phyloP scores from a whole-genome alignment of 2,797 vertebrate genomes.

The Hylomyscus alleni region DNA sequence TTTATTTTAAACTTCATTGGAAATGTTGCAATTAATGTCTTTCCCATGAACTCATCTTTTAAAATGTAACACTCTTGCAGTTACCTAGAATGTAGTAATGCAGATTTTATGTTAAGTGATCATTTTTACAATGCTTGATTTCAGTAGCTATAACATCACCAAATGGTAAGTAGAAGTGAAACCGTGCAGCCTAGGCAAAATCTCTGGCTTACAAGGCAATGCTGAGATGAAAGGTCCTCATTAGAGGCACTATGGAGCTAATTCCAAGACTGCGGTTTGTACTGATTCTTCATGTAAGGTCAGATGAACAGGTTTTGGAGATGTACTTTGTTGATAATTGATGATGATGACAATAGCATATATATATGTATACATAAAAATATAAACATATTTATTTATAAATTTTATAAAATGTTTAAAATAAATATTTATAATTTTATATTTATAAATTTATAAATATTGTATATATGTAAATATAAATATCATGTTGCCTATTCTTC shows the following conservation, averaged over 20 bases:
- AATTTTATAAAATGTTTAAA: too few relatives aligned
- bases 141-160: not conserved
- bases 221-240: not conserved
- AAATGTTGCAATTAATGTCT: not conserved
- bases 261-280: not conserved
- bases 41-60: not conserved
- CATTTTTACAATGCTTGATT: not conserved
- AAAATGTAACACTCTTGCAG: not conserved
- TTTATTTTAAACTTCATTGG: conserved; percentile 9
- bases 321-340: not conserved
- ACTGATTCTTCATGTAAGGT: not conserved
- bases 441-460: too few relatives aligned
- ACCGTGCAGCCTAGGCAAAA: too few relatives aligned
- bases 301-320: not conserved
- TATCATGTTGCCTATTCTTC: not conserved
- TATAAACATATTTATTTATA: too few relatives aligned
- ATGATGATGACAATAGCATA: not conserved
- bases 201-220: not conserved
- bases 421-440: too few relatives aligned
- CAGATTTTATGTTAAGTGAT: not conserved
- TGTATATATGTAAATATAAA: not conserved
- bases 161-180: not conserved
- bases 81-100: not conserved
- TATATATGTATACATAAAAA: not conserved
- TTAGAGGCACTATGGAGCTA: not conserved